Conservation (phyloP, 2,888 invertebrate genomes). For the Leptothorax acervorum region DNA sequence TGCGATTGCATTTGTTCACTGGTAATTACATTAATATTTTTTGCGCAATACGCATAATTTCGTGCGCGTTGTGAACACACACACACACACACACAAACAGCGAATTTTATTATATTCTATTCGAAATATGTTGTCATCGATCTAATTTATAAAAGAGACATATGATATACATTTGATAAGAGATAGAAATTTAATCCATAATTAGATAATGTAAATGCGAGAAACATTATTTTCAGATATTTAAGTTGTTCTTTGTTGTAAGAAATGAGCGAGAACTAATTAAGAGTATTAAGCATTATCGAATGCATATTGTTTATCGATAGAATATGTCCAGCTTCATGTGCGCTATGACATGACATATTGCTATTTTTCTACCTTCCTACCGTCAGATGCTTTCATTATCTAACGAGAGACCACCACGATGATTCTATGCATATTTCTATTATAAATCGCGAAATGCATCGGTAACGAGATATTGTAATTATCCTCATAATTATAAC, state of each 20-base stretch:
- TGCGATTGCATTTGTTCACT: constrained; percentile 10
- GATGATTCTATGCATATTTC: neutral
- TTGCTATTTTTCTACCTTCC: neutral
- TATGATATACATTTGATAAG: neutral
- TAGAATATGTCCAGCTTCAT: neutral
- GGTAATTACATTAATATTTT: constrained; percentile 18
- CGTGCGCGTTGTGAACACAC: neutral
- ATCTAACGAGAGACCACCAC: neutral
- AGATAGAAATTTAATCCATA: neutral
- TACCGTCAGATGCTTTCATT: neutral
- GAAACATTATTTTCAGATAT: neutral
- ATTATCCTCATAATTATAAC: constrained; percentile 39
- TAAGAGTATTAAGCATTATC: neutral
- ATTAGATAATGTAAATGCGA: neutral
- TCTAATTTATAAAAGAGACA: neutral
- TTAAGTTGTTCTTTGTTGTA: neutral
- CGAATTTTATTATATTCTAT: neutral
- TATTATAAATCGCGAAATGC: constrained; percentile 12
- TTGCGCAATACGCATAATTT: neutral
- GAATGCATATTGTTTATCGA: neutral
- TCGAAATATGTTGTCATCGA: neutral
- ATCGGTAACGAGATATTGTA: constrained; percentile 22
- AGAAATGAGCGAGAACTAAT: neutral
- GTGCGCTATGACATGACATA: neutral
- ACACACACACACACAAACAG: too few relatives aligned